Conservation (phyloP, 2,113 vertebrate genomes). For the Catagonus wagneri region DNA sequence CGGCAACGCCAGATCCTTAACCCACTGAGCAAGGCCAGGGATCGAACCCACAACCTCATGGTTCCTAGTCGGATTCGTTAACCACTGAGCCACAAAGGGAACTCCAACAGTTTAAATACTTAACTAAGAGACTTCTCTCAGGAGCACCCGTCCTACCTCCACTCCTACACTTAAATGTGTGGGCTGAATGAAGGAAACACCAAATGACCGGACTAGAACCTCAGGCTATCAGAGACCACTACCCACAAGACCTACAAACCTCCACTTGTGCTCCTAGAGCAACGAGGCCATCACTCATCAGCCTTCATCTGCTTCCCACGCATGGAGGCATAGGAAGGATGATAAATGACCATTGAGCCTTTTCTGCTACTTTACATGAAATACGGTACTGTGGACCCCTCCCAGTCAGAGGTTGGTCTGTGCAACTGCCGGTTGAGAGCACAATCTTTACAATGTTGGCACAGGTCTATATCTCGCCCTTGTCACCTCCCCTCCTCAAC, state of each 20-base stretch:
- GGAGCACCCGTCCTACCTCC: background rate
- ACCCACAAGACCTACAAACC: fast-evolving
- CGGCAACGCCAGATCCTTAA: too few species aligned
- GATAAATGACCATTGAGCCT: background rate
- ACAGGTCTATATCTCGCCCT: background rate
- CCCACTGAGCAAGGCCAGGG: too few species aligned
- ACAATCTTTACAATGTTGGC: background rate
- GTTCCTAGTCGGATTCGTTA: too few species aligned
- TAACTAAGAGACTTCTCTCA: background rate
- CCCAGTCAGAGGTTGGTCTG: background rate
- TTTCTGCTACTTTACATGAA: background rate
- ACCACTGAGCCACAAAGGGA: too few species aligned
- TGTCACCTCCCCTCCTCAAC: background rate
- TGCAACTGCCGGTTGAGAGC: background rate
- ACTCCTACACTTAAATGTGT: background rate
- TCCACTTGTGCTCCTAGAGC: background rate
- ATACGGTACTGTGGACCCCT: background rate
- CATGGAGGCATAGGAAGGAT: background rate
- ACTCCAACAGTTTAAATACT: background rate
- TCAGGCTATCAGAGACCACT: background rate
- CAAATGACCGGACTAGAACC: background rate
- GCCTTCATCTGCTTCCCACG: background rate
- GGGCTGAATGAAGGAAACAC: background rate
- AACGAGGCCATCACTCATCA: background rate
- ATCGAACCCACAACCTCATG: too few species aligned